phyloP scores from a whole-genome alignment of 2,113 vertebrate species.

The Apaloderma vittatum region DNA sequence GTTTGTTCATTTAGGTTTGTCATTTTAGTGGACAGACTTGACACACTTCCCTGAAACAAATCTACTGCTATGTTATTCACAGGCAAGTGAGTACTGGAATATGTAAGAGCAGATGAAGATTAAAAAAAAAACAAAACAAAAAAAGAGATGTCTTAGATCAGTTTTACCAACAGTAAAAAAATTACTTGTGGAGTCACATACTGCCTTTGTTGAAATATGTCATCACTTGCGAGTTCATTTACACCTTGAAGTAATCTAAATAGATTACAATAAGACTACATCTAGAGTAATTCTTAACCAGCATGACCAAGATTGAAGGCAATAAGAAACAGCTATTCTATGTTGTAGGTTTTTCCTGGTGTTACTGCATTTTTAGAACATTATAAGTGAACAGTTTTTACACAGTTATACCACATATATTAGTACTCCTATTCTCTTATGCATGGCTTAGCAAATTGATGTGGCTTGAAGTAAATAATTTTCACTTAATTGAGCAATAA shows the following conservation, averaged over 20 bases:
- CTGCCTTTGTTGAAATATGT: neutral
- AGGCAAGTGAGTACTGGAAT: neutral
- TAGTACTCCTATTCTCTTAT: neutral
- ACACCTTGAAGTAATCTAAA: neutral
- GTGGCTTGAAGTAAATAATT: neutral
- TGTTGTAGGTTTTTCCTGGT: neutral
- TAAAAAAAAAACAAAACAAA: too few relatives aligned
- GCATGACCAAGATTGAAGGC: neutral
- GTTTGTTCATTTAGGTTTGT: neutral
- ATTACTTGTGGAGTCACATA: neutral
- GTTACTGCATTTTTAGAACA: neutral
- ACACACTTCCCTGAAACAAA: neutral
- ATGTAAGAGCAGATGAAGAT: neutral
- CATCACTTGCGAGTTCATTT: neutral
- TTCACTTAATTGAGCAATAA: neutral
- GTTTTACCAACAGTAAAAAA: neutral
- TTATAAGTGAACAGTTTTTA: neutral
- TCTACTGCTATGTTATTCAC: neutral
- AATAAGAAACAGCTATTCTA: neutral
- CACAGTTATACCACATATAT: fast-evolving
- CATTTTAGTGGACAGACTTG: neutral
- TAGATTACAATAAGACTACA: neutral
- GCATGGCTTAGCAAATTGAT: neutral
- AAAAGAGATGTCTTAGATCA: neutral
- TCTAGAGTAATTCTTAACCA: neutral